Evolutionary conservation across 2,113 vertebrate genomes (phyloP), one percentile per base, ranked within the genome.

Genomic region (Sigmodon hispidus): DNA sequence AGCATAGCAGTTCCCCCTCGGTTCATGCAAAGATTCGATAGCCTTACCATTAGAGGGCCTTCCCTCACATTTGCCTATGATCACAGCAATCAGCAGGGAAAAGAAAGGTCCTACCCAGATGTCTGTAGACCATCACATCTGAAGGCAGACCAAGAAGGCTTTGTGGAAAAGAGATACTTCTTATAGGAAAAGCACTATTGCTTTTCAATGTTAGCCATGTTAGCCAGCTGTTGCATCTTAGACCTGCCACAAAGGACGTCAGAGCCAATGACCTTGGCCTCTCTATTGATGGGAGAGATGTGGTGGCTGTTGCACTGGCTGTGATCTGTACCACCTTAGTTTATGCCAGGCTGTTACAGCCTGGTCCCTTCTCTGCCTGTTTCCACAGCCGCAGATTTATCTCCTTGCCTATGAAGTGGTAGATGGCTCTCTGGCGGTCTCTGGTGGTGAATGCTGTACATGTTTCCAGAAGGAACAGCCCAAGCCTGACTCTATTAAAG

Each of bases 351-450:
- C 61, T 22, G 61, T 40, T 65, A 75, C 45, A 19, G n/a, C 8
- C 69, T 43, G 57, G 61, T 48, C 22, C 75, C 73, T 69, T 81
- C 69, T 5, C 61, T 52, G 76, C 29, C 22, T 0, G 5, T 67
- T n/a, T 92, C n/a, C 75, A 72, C 86, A 65, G 17, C 55, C 55
- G 50, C 57, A 85, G 26, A 43, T 55, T 0, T 21, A 24, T 61
- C 29, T 84, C 43, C 0, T 0, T 1, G 29, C 43, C 59, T 65
- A 1, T 15, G 0, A 0, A 40, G 59, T 76, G 76, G 34, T 94
- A 83, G 67, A 95, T 77, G 93, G 97, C 94, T 92, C 96, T 97
- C 96, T 95, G 89, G 97, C 70, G 96, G 83, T 69, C 97, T 97
- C 97, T 97, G 95, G 92, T 94, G 97, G 94, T 65, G 2, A 92